Percentiles rank a stretch among this genome's conserved stretches.
These are phyloP conservation scores for Strix uralensis DNA, from an alignment of 2,113 vertebrate genomes.

Conservation along the genomic window DNA sequence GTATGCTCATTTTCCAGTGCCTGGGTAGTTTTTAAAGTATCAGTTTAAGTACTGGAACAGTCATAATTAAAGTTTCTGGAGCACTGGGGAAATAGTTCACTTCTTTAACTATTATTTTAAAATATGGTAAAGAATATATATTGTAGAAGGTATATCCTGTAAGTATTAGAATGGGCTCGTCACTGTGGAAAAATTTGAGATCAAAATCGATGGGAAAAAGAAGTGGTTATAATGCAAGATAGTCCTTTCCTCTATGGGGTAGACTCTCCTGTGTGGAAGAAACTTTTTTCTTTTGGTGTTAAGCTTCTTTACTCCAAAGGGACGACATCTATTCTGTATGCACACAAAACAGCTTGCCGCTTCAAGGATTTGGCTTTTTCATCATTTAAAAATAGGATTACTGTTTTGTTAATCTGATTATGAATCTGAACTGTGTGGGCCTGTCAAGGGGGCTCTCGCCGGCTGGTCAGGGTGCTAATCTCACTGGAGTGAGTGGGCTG, in stretches of 20 bases:
- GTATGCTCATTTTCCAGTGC: slow-evolving; percentile 39
- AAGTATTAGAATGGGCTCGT: background rate
- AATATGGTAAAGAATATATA: background rate
- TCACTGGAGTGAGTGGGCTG: background rate
- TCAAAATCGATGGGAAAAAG: background rate
- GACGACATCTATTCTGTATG: background rate
- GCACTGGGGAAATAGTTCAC: background rate
- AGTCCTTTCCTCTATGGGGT: background rate
- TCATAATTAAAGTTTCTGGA: slow-evolving; percentile 4
- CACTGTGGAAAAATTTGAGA: background rate
- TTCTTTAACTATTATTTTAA: background rate
- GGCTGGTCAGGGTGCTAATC: background rate
- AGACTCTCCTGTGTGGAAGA: background rate
- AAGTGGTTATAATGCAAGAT: background rate
- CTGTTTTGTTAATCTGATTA: slow-evolving; percentile 7
- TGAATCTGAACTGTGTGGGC: background rate
- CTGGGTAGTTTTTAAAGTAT: slow-evolving; percentile 12
- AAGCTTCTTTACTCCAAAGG: background rate
- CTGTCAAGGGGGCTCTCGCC: background rate
- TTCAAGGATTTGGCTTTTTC: background rate
- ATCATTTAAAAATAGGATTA: background rate
- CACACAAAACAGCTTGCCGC: background rate
- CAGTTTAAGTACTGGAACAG: slow-evolving; percentile 2
- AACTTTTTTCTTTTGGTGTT: background rate
- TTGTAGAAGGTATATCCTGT: background rate